Evolutionary conservation across 2,888 invertebrate genomes (phyloP).

Genomic region (Aspidiotus rigidus): DNA sequence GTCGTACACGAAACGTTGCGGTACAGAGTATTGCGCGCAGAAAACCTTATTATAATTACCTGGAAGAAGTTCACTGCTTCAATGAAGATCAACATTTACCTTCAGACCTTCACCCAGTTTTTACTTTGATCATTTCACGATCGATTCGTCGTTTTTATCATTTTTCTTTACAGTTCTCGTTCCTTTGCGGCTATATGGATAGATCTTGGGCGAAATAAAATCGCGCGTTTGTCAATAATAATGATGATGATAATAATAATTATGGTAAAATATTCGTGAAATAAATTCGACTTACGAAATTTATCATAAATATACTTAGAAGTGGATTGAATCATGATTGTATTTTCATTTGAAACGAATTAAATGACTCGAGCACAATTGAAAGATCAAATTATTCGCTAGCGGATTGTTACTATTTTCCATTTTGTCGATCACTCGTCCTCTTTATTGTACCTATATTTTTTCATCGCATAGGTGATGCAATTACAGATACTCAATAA

Average conservation of each 20-base stretch:
- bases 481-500: too few relatives aligned
- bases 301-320: background rate
- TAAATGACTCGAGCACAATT: too few relatives aligned
- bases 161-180: conserved; percentile 1
- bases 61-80: conserved; percentile 29
- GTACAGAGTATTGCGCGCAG: background rate
- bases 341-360: too few relatives aligned
- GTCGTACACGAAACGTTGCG: conserved; percentile 1
- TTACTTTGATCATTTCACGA: conserved; percentile 27
- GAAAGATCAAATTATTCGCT: too few relatives aligned
- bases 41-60: conserved; percentile 19
- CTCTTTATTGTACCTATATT: too few relatives aligned
- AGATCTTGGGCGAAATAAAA: too few relatives aligned
- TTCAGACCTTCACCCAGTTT: conserved; percentile 28
- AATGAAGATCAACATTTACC: conserved; percentile 22
- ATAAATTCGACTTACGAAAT: conserved; percentile 27
- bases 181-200: background rate
- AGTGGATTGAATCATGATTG: too few relatives aligned
- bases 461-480: too few relatives aligned
- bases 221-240: too few relatives aligned
- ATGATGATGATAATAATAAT: too few relatives aligned
- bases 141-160: conserved; percentile 10
- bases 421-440: too few relatives aligned
- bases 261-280: conserved; percentile 17
- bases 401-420: too few relatives aligned